A percentile compares a stretch with the other conserved stretches of the same genome.
Evolutionary conservation across 2,888 invertebrate genomes (phyloP).

Genomic region (Thereva unica): DNA sequence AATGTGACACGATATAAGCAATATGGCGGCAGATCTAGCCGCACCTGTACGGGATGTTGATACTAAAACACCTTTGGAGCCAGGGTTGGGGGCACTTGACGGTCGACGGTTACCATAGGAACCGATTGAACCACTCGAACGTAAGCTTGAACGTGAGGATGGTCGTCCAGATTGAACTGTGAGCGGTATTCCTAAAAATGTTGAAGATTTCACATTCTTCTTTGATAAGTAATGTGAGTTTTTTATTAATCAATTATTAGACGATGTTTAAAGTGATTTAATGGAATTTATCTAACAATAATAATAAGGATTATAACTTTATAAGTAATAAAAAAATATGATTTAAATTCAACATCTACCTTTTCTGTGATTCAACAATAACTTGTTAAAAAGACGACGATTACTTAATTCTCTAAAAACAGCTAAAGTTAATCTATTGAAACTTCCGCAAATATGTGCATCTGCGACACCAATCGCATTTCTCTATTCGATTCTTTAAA

Average conservation of each 20-base stretch:
- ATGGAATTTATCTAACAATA: conserved; percentile 37
- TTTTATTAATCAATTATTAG: not conserved
- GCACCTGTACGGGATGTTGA: conserved; percentile 89
- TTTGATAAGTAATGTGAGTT: not conserved
- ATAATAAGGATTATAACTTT: too few relatives aligned
- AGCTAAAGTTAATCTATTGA: too few relatives aligned
- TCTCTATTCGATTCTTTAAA: too few relatives aligned
- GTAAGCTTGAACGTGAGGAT: conserved; percentile 64
- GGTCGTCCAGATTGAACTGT: conserved; percentile 67
- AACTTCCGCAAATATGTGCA: too few relatives aligned
- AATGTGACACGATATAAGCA: conserved; percentile 90
- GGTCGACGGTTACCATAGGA: conserved; percentile 60
- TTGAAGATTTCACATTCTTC: conserved; percentile 39
- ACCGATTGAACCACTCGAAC: conserved; percentile 63
- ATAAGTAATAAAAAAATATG: too few relatives aligned
- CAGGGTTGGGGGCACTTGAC: conserved; percentile 61
- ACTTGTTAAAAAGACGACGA: too few relatives aligned
- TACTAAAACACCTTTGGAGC: conserved; percentile 71
- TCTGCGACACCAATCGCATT: too few relatives aligned
- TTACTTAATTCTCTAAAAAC: too few relatives aligned
- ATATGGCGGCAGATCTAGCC: conserved; percentile 91
- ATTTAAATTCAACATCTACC: too few relatives aligned
- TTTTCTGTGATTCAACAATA: too few relatives aligned
- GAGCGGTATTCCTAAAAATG: conserved; percentile 62
- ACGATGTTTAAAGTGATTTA: not conserved